Percentiles rank a stretch among this genome's conserved stretches.
phyloP scores from a whole-genome alignment of 2,113 vertebrate species.

The Herpailurus yagouaroundi region DNA sequence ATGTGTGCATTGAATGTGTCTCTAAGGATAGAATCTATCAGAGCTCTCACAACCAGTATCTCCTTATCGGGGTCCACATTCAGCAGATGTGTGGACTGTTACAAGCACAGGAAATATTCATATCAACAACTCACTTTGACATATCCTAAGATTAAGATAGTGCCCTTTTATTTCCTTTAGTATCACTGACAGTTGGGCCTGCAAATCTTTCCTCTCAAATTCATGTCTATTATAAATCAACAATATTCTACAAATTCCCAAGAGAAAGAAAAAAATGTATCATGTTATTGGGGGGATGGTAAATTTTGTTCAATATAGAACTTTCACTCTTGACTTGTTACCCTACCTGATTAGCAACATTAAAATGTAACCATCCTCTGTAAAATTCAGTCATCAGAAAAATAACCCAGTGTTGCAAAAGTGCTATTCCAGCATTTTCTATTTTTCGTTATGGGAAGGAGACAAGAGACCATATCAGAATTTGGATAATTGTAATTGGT shows the following conservation, averaged over 20 bases:
- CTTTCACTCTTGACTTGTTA: slow-evolving; percentile 31
- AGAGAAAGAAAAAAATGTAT: background rate
- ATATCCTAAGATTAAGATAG: slow-evolving; percentile 37
- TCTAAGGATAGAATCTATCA: background rate
- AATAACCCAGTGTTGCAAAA: background rate
- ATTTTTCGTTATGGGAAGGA: background rate
- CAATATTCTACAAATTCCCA: background rate
- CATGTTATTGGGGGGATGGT: background rate
- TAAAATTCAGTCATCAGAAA: slow-evolving; percentile 56
- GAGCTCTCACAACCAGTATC: background rate
- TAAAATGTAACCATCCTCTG: slow-evolving; percentile 16
- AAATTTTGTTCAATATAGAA: slow-evolving; percentile 54
- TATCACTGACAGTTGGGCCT: background rate
- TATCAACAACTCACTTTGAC: slow-evolving; percentile 35
- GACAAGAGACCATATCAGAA: background rate
- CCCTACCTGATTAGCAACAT: slow-evolving; percentile 38
- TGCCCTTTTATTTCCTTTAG: slow-evolving; percentile 15
- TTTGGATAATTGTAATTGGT: slow-evolving; percentile 30
- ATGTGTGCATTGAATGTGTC: background rate
- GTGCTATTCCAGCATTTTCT: background rate
- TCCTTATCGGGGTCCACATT: background rate
- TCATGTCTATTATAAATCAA: slow-evolving; percentile 12
- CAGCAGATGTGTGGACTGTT: background rate
- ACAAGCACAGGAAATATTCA: slow-evolving; percentile 1
- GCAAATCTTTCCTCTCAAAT: slow-evolving; percentile 17